These are phyloP conservation scores for Grapholita molesta DNA, from an alignment of 1,140 invertebrate species.

Conservation along the genomic window DNA sequence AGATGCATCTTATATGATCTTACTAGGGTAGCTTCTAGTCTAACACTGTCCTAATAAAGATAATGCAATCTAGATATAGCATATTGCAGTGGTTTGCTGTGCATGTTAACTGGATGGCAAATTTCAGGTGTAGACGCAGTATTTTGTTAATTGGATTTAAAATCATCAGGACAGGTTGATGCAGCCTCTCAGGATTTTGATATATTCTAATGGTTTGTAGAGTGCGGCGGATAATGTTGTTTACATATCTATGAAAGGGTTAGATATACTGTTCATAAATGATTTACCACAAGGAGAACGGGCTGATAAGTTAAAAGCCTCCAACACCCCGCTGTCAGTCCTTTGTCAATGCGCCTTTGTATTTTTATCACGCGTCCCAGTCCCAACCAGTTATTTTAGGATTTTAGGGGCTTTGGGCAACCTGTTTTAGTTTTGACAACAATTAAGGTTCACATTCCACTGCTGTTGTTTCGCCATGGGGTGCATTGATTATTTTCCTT, in stretches of 20 bases:
- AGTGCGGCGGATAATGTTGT: too few species aligned
- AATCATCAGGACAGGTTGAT: neutral
- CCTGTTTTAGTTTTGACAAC: neutral
- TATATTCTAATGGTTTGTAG: too few species aligned
- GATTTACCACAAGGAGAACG: neutral
- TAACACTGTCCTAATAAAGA: neutral
- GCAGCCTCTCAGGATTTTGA: neutral
- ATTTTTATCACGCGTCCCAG: conserved; percentile 4
- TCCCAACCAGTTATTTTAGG: neutral
- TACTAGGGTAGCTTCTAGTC: neutral
- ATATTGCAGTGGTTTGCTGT: neutral
- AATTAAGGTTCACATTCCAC: too few species aligned
- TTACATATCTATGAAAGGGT: neutral
- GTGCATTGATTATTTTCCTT: too few species aligned
- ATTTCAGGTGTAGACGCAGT: neutral
- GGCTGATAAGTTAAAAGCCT: neutral
- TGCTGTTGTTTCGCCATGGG: too few species aligned
- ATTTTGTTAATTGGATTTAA: neutral
- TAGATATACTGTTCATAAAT: neutral
- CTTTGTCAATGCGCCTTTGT: conserved; percentile 1
- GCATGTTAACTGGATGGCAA: neutral
- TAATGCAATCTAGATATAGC: neutral
- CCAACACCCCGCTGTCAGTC: neutral
- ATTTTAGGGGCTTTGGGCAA: neutral
- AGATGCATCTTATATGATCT: neutral